Base-by-base conservation (phyloP, 2,888 invertebrate species). In the Agrochola litura region DNA sequence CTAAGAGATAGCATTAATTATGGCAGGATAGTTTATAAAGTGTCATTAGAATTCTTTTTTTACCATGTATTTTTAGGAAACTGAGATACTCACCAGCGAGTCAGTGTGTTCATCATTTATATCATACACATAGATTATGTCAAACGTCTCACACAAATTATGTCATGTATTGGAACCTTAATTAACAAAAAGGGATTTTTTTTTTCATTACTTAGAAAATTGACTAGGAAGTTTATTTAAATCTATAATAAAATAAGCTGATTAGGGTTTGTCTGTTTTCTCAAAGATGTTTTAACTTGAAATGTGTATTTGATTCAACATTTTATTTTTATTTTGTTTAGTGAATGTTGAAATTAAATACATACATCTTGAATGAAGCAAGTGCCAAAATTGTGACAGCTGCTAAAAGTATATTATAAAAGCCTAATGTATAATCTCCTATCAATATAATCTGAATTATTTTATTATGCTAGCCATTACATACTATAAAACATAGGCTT, bases 81-180 rank as follows among this genome's bases (percentile, higher is more conserved):
- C 82, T 89, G 89, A 88, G 88, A 88, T 88, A 88, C 88, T 87
- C 77, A 88, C 86, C 88, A 88, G 88, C 81, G 69, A 49, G 77
- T 82, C 68, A 81, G 77, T 89, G 88, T 88, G 88, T 88, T 88
- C 88, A 89, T 77, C 88, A 87, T 79, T 79, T 70, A 73, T 72
- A 79, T 79, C 80, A 83, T 86, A 56, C 70, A 70, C 64, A 82
- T 86, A 73, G 72, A 82, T 75, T 72, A 83, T 60, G 16, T 86
- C 72, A 79, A 63, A 37, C 77, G 77, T 70, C 77, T 63, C 65
- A 52, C 49, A 58, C 22, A 43, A 61, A 60, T 66, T 37, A 68
- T 60, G 16, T 60, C 58, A 77, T 72, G 41, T 74, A 67, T 67
- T 56, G 37, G 12, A 30, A 54, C 8, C 30, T 54, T 37, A 37